phyloP scores from a whole-genome alignment of 2,113 vertebrate species.

The Fregetta grallaria region DNA sequence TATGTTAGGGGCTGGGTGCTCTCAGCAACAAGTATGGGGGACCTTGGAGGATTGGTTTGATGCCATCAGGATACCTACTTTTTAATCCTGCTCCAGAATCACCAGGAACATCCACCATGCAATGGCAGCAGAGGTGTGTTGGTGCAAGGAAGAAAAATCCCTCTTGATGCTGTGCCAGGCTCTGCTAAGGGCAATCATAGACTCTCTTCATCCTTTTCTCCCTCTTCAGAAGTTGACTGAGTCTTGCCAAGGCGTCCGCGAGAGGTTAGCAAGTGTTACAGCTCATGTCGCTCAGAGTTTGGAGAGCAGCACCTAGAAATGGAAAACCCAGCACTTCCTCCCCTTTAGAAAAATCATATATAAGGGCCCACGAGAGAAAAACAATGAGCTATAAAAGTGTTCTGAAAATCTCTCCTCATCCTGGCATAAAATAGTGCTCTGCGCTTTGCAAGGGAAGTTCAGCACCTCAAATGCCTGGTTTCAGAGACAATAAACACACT shows the following conservation, averaged over 20 bases:
- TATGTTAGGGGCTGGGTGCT: neutral
- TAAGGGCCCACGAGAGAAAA: neutral
- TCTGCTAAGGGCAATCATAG: neutral
- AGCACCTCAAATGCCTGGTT: neutral
- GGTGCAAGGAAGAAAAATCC: neutral
- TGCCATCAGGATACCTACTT: neutral
- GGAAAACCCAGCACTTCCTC: neutral
- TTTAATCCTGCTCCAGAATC: neutral
- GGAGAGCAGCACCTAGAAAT: neutral
- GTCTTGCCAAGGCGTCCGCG: neutral
- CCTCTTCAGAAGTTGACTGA: neutral
- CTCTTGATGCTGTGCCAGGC: fast-evolving
- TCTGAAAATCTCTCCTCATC: neutral
- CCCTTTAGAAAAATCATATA: neutral
- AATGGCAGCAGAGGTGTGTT: neutral
- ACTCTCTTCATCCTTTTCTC: neutral
- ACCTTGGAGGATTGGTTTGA: neutral
- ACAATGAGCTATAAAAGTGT: neutral
- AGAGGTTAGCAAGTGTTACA: neutral
- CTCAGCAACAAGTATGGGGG: neutral
- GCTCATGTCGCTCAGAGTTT: neutral
- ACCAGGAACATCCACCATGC: neutral
- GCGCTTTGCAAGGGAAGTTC: neutral
- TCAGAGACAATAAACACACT: slow-evolving; percentile 11
- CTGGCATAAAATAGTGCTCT: slow-evolving; percentile 16